Evolutionary conservation across 2,888 invertebrate species (phyloP).

Genomic region (Cryptophagus acutangulus): DNA sequence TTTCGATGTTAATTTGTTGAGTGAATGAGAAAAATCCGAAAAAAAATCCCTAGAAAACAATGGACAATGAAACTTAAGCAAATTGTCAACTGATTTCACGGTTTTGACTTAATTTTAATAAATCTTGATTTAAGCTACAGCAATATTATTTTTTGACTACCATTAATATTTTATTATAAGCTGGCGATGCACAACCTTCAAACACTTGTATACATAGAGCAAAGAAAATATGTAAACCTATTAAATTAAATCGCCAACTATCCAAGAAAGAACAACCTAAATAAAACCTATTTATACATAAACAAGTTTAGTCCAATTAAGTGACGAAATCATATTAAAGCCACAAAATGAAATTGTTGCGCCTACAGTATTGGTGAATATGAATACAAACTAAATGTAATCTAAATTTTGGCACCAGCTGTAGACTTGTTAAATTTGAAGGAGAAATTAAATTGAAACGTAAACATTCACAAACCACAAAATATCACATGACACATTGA

Average conservation of each 20-base stretch:
- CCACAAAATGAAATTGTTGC: conserved; percentile 3
- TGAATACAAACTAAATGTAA: no score
- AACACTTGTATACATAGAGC: conserved; percentile 37
- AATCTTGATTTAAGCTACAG: no score
- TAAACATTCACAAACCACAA: conserved; percentile 47
- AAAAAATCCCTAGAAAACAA: neutral
- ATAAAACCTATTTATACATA: conserved; percentile 30
- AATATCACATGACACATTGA: conserved; percentile 51
- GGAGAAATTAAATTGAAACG: conserved; percentile 17
- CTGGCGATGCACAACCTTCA: conserved; percentile 44
- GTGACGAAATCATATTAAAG: neutral
- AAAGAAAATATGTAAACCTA: conserved; percentile 32
- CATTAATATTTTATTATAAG: conserved; percentile 14
- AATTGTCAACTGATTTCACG: conserved; percentile 2
- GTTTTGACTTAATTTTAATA: no score
- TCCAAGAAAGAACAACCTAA: conserved; percentile 20
- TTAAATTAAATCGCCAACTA: conserved; percentile 37
- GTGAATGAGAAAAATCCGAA: neutral
- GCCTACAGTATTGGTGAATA: no score
- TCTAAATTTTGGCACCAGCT: conserved; percentile 38
- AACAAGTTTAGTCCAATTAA: conserved; percentile 19
- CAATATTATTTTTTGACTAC: neutral
- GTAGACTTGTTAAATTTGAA: conserved; percentile 29
- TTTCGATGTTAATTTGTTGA: conserved; percentile 2
- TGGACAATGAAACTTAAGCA: conserved; percentile 8